Base-by-base conservation (phyloP, 2,888 invertebrate genomes). In the Bimastos eiseni region DNA sequence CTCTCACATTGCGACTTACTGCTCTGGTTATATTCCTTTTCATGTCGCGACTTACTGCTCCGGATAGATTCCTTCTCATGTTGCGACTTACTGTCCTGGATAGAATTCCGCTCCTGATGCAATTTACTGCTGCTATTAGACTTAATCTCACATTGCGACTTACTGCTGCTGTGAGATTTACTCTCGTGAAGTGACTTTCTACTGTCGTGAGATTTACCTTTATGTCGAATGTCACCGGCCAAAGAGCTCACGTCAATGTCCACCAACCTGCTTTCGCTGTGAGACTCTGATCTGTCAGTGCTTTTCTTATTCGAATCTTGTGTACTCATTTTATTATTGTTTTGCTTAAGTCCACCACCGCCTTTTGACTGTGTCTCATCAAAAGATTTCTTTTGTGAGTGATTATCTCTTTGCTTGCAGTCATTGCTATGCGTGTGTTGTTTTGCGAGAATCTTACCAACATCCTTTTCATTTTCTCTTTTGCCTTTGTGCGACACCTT, bases 251-350 rank as follows among this genome's bases (percentile, higher is more conserved):
- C n/a, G 70, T n/a, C n/a, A n/a, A 8, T 70, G 8, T 70, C 70
- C 6, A 8, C 30, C 30, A 13, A n/a, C n/a, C 70, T 70, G 8
- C 70, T 70, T 70, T 70, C 70, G 17, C 70, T 11, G 30, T 8
- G 70, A 70, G 70, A 70, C 70, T 70, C n/a, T n/a, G 70, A 70
- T n/a, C 70, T 70, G n/a, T 70, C 70, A 5, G 8, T 8, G 13
- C 8, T n/a, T 70, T 70, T 70, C 70, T 70, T 70, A 70, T 70
- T n/a, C 4, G 70, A n/a, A 70, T 70, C 70, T 13, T 70, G 30
- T n/a, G 70, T n/a, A n/a, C 70, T n/a, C 70, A n/a, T 70, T 70
- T n/a, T 70, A 70, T 70, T 70, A 70, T 70, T n/a, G 70, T n/a
- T 70, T 70, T 70, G 30, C 8, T n/a, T 70, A n/a, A 8, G 1